Conservation (phyloP, 2,888 invertebrate genomes). For the Portevinia maculata region DNA sequence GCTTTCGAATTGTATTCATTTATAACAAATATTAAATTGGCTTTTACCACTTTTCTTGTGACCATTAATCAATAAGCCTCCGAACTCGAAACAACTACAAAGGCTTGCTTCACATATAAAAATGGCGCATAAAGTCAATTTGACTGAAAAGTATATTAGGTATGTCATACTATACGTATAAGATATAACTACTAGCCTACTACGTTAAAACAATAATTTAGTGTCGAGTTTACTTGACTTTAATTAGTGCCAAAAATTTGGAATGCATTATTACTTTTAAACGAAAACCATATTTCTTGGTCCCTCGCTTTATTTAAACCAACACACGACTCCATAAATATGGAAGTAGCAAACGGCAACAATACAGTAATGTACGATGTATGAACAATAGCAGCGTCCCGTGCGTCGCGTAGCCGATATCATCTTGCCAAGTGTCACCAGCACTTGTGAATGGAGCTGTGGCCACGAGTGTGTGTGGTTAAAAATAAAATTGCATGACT, state of each 20-base stretch:
- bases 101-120: neutral
- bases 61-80: constrained; percentile 30
- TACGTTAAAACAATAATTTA: no score
- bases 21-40: neutral
- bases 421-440: constrained; percentile 14
- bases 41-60: neutral
- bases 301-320: constrained; percentile 38
- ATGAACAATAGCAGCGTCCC: constrained; percentile 21
- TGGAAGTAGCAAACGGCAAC: constrained; percentile 34
- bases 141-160: no score
- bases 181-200: no score
- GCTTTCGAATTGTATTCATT: neutral
- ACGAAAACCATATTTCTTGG: constrained; percentile 10
- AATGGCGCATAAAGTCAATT: no score
- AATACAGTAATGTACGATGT: neutral
- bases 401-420: constrained; percentile 12
- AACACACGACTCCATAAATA: constrained; percentile 63
- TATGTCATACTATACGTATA: neutral
- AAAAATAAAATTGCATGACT: constrained; percentile 57
- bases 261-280: constrained; percentile 28
- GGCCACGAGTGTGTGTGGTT: constrained; percentile 16
- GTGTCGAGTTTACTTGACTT: no score
- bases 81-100: neutral
- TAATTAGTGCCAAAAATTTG: no score
- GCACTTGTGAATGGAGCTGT: constrained; percentile 4